Percentiles rank a stretch among this genome's conserved stretches.
These are phyloP conservation scores for Phasianus colchicus DNA, from an alignment of 2,113 vertebrate genomes.

Conservation along the genomic window DNA sequence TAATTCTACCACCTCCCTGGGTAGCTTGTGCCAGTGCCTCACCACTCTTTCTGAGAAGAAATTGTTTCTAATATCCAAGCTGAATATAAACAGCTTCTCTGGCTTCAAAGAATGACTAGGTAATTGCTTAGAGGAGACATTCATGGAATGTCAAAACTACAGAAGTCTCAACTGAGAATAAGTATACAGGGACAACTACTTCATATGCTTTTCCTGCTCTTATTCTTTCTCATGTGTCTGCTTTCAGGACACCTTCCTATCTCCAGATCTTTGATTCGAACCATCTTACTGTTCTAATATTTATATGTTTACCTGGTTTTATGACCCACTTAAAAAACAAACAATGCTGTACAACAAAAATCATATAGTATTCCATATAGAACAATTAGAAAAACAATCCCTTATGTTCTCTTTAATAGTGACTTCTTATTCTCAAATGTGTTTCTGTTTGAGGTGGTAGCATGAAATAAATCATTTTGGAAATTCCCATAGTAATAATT, in stretches of 20 bases:
- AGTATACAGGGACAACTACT: not conserved
- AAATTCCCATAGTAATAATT: not conserved
- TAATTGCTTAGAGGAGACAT: not conserved
- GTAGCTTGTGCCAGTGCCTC: too few species aligned
- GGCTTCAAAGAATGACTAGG: not conserved
- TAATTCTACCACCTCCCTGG: too few species aligned
- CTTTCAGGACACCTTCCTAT: not conserved
- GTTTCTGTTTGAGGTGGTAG: not conserved
- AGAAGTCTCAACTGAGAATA: not conserved
- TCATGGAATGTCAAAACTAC: not conserved
- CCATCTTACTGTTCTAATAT: not conserved
- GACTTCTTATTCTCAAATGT: not conserved
- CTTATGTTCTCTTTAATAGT: not conserved
- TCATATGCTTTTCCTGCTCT: not conserved
- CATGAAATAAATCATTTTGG: not conserved
- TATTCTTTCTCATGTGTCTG: not conserved
- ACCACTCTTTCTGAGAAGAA: too few species aligned
- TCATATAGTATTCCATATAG: not conserved
- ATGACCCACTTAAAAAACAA: not conserved
- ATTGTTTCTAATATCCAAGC: too few species aligned
- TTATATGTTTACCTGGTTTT: not conserved
- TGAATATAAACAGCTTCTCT: not conserved
- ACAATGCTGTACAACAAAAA: not conserved
- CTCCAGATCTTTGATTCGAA: not conserved
- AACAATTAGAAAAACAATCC: not conserved